phyloP scores from a whole-genome alignment of 2,888 invertebrate genomes.

The Crepidodera aurea region DNA sequence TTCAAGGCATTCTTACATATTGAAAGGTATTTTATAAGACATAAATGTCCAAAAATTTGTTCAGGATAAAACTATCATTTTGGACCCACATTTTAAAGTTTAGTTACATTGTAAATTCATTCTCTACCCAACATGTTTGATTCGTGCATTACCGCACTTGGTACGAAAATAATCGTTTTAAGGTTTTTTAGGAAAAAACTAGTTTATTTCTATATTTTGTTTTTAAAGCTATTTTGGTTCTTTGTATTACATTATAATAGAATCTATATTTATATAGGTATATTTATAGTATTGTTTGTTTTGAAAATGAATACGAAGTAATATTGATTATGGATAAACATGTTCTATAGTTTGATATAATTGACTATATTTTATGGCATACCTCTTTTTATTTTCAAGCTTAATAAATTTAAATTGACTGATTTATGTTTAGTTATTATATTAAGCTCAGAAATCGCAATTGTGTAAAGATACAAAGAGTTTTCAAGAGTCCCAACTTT shows the following conservation, averaged over 20 bases:
- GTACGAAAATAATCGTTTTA: background rate
- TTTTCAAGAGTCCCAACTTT: too few species aligned
- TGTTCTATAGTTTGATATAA: constrained; percentile 7
- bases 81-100: constrained; percentile 20
- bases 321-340: too few species aligned
- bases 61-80: constrained; percentile 14
- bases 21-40: constrained; percentile 19
- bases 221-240: constrained; percentile 16
- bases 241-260: constrained; percentile 1
- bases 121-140: constrained; percentile 1
- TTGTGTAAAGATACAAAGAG: too few species aligned
- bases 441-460: background rate
- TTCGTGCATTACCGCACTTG: background rate
- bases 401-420: constrained; percentile 12
- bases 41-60: constrained; percentile 21
- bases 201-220: background rate
- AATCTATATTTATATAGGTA: too few species aligned
- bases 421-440: constrained; percentile 1
- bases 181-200: constrained; percentile 2
- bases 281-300: too few species aligned
- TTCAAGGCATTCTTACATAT: constrained; percentile 25
- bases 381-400: constrained; percentile 7
- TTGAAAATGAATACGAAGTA: too few species aligned
- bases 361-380: constrained; percentile 25
- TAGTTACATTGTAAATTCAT: constrained; percentile 9